Base-by-base conservation (phyloP, 2,113 vertebrate species). In the Phrynosoma blainvillii region DNA sequence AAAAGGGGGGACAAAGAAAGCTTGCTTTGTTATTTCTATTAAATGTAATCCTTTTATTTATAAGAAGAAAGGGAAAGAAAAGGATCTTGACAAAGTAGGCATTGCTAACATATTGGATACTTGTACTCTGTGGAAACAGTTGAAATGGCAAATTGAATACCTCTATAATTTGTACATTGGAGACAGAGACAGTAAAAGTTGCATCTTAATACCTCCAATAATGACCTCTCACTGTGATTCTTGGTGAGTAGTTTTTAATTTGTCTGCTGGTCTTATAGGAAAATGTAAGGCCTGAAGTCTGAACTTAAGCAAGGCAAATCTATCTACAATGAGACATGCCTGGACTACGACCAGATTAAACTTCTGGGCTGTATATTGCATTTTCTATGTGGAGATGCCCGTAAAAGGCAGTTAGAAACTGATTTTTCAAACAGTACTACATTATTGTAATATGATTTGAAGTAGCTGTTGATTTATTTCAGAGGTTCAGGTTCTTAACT, bases 1-100 rank as follows among this genome's bases (percentile, higher is more conserved):
- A 87, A 78, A 71, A 74, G 70, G 84, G 32, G 54, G 56, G 70
- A 79, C 40, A 89, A 32, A 75, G 68, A 73, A 74, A 75, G 89
- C 77, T 81, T 79, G 70, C 32, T 88, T 16, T 88, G 91, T 93
- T 93, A 92, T 89, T 90, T 47, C 90, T 87, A 76, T 75, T 92
- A 54, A 90, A 89, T 94, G 93, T 88, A 92, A 87, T 93, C 93
- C 0, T 95, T 94, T 95, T 93, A 91, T 93, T 90, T 91, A 89
- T 75, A 89, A 77, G 79, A 90, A 90, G 82, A 66, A 89, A 59
- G 4, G 71, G 1, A 79, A 16, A 76, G 40, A 47, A 91, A 91
- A 89, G 83, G 0, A 56, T 89, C 4, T 71, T 0, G 1, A 89
- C 76, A 71, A 96, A 95, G 18, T 2, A 52, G n/a, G 88, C 86